phyloP scores from a whole-genome alignment of 2,113 vertebrate species.

The Sylvia atricapilla region DNA sequence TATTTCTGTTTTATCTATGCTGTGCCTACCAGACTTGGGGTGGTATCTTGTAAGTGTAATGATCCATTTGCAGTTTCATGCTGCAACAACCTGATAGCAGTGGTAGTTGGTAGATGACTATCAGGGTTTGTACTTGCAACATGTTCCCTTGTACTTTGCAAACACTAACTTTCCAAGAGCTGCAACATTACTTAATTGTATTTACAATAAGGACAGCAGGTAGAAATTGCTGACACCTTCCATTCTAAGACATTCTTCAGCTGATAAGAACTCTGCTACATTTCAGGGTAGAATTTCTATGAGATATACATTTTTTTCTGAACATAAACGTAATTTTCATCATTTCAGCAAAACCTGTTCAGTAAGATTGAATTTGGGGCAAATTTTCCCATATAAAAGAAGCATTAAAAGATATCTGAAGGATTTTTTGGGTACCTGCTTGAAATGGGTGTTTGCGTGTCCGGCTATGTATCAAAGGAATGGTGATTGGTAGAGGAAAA shows the following conservation, averaged over 20 bases:
- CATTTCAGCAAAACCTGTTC: neutral
- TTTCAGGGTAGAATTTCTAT: neutral
- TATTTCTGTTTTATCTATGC: neutral
- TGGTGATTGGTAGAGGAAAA: neutral
- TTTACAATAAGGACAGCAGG: neutral
- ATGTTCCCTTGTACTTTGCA: neutral
- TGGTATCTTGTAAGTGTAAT: neutral
- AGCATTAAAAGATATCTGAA: neutral
- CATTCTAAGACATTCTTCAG: neutral
- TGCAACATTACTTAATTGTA: neutral
- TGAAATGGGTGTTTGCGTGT: neutral
- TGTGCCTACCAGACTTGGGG: neutral
- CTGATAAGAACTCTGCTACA: neutral
- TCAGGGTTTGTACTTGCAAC: neutral
- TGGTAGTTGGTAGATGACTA: neutral
- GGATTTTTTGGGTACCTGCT: accelerated
- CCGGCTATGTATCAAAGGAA: neutral
- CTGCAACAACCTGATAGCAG: neutral
- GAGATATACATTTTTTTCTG: neutral
- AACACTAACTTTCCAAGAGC: neutral
- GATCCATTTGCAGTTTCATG: neutral
- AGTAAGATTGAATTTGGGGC: neutral
- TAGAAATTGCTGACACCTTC: neutral
- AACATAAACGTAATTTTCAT: neutral
- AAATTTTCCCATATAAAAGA: neutral